Evolutionary conservation across 1,140 invertebrate species (phyloP).

Genomic region (Zaprionus taronus): DNA sequence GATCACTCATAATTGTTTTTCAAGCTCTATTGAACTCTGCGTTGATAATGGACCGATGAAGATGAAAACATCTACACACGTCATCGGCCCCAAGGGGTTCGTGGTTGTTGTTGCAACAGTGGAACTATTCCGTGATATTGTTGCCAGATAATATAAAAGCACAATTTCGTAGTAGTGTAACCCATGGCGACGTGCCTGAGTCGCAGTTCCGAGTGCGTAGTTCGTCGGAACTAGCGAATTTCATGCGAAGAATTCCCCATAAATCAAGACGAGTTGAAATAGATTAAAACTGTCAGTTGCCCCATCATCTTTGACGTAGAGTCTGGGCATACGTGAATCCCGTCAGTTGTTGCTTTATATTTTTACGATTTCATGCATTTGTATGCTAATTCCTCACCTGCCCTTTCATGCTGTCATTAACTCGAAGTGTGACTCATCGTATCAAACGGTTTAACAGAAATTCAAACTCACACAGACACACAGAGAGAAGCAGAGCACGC

Average conservation of each 20-base stretch:
- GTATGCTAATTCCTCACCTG: slow-evolving; percentile 15
- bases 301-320: slow-evolving; percentile 26
- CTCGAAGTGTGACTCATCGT: slow-evolving; percentile 30
- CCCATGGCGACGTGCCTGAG: slow-evolving; percentile 10
- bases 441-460: slow-evolving; percentile 20
- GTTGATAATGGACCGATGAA: slow-evolving; percentile 44
- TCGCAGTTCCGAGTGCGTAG: slow-evolving; percentile 26
- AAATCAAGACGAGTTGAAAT: slow-evolving; percentile 32
- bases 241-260: slow-evolving; percentile 20
- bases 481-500: not conserved
- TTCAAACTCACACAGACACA: slow-evolving; percentile 2
- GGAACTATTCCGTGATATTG: slow-evolving; percentile 14
- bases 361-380: slow-evolving; percentile 5
- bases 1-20: slow-evolving; percentile 74
- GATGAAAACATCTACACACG: slow-evolving; percentile 68
- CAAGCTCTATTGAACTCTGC: slow-evolving; percentile 72
- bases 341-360: not conserved
- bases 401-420: slow-evolving; percentile 15
- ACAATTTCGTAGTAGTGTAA: too few relatives aligned
- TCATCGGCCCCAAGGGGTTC: slow-evolving; percentile 48
- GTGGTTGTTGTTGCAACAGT: slow-evolving; percentile 19
- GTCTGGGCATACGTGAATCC: slow-evolving; percentile 24
- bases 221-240: slow-evolving; percentile 24
- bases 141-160: slow-evolving; percentile 1
- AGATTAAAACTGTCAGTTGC: slow-evolving; percentile 5